Evolutionary conservation across 2,888 invertebrate species (phyloP).

Genomic region (Lasius platythorax): DNA sequence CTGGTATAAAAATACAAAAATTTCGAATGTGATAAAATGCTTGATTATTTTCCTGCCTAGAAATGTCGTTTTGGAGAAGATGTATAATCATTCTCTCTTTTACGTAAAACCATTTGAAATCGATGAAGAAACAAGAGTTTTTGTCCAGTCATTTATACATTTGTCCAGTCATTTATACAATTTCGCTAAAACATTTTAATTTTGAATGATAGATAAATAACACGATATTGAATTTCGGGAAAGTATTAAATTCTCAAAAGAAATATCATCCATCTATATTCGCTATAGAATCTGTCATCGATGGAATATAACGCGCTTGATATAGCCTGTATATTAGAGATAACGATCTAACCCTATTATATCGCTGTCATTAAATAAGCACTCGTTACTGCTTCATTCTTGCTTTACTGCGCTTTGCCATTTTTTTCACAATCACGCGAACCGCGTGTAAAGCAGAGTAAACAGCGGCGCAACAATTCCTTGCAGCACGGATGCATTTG

Average conservation of each 20-base stretch:
- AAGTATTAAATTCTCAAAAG: not conserved
- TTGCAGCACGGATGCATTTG: constrained; percentile 40
- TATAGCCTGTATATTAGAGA: not conserved
- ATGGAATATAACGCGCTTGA: constrained; percentile 5
- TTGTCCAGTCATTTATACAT: not conserved
- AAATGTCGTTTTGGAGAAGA: not conserved
- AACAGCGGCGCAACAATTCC: constrained; percentile 35
- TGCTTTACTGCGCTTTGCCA: constrained; percentile 15
- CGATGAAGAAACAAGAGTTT: not conserved
- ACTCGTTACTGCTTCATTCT: constrained; percentile 42
- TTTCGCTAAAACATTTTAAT: not conserved
- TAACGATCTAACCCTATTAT: constrained; percentile 24
- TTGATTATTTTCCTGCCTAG: not conserved
- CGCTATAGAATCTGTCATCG: constrained; percentile 1
- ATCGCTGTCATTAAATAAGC: constrained; percentile 38
- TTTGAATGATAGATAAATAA: not conserved
- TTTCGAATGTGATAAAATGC: not conserved
- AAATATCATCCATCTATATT: not conserved
- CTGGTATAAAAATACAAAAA: not conserved
- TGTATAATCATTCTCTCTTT: not conserved
- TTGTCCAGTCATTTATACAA: not conserved
- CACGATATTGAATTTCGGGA: not conserved
- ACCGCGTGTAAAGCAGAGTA: constrained; percentile 24
- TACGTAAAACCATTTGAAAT: not conserved
- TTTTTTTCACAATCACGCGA: constrained; percentile 37